Base-by-base conservation (phyloP, 2,888 invertebrate genomes). In the Drymonia ruficornis region DNA sequence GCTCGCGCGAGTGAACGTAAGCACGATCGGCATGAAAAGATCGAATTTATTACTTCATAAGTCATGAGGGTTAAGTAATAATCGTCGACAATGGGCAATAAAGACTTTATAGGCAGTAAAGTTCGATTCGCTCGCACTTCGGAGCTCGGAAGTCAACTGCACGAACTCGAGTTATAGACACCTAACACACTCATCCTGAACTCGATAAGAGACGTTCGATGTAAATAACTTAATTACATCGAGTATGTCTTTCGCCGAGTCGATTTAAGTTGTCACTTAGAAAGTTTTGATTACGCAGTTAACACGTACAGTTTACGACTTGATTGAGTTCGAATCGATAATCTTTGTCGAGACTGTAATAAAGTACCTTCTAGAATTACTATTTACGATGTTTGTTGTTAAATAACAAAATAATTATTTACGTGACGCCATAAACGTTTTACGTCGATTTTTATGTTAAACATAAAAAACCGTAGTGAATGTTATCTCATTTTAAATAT, bases 31-130 rank as follows among this genome's bases (percentile, higher is more conserved):
- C 81, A 87, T 87, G 84, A 81, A 82, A 82, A 87, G 83, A 85
- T 85, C 81, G 83, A 88, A 88, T 89, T 91, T 91, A 91, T 90
- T 87, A 89, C 90, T 89, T 89, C 89, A 91, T 91, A 91, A 91
- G 89, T 91, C 91, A 89, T 86, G 83, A 86, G 89, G 89, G 91
- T 87, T 89, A 88, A 89, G 91, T 90, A 91, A 90, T 91, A 91
- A 90, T 91, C 85, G 89, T 86, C 87, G 87, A 91, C 90, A 91
- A 91, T 91, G 88, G 89, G 88, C 88, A 82, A 90, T 91, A 91
- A 91, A 91, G 86, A 86, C 74, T 91, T 91, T 91, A 91, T 91
- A 88, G 90, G 88, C 86, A 84, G 84, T 91, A 90, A 91, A 91
- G 74, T 89, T 89, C 88, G 89, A 90, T 87, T 86, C 80, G 74